Evolutionary conservation across 2,113 vertebrate species (phyloP).

Genomic region (Grammomys dolichurus): DNA sequence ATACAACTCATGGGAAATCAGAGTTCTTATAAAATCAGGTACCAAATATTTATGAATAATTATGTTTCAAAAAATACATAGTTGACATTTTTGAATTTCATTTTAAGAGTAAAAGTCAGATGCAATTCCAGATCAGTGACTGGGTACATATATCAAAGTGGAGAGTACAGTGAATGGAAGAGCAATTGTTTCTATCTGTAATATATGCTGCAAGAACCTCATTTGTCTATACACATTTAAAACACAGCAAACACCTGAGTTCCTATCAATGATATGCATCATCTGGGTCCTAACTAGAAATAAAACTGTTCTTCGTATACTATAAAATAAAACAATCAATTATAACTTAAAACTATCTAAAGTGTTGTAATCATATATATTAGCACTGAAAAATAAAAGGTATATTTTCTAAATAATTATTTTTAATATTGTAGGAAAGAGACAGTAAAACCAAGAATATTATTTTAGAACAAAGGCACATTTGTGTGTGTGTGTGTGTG

Average conservation of each 20-base stretch:
- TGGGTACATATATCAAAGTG: conserved; percentile 14
- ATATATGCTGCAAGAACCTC: background rate
- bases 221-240: background rate
- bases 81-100: conserved; percentile 27
- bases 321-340: background rate
- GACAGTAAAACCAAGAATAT: background rate
- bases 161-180: background rate
- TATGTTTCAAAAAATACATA: conserved; percentile 8
- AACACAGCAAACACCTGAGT: background rate
- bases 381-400: background rate
- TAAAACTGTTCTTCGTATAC: background rate
- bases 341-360: background rate
- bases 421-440: background rate
- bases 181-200: background rate
- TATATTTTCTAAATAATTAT: background rate
- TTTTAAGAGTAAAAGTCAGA: conserved; percentile 54
- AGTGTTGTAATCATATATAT: background rate
- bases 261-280: background rate
- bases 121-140: conserved; percentile 25
- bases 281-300: background rate
- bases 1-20: conserved; percentile 27
- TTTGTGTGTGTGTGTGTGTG: background rate
- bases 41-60: conserved; percentile 38
- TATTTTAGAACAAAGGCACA: background rate
- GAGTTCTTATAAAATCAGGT: conserved; percentile 19